Evolutionary conservation across 2,888 invertebrate genomes (phyloP).

Genomic region (Orthosia gothica): DNA sequence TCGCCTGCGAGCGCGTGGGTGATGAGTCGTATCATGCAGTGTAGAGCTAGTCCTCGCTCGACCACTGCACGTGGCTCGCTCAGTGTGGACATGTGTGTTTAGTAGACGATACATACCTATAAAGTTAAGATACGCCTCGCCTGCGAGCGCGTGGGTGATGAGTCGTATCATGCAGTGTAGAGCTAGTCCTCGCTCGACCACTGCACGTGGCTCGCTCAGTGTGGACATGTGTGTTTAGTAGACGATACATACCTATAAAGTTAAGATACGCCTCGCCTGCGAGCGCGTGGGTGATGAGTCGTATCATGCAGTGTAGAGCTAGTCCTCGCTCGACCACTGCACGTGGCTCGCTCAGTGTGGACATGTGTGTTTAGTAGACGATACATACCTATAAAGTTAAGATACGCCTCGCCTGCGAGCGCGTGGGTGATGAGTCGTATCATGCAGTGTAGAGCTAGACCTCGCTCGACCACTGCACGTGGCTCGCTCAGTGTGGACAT

Average conservation of each 20-base stretch:
- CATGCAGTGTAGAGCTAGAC: conserved; percentile 99
- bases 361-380: conserved; percentile 95
- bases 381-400: conserved; percentile 97
- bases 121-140: conserved; percentile 99
- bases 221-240: conserved; percentile 96
- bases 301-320: conserved; percentile 99
- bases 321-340: conserved; percentile 97
- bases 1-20: conserved; percentile 99
- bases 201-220: conserved; percentile 87
- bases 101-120: conserved; percentile 94
- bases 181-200: no score
- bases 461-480: conserved; percentile 96
- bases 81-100: conserved; percentile 93
- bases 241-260: conserved; percentile 95
- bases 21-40: conserved; percentile 98
- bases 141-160: conserved; percentile 98
- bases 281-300: conserved; percentile 97
- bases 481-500: conserved; percentile 96
- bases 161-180: conserved; percentile 98
- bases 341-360: conserved; percentile 93
- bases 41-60: conserved; percentile 79
- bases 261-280: conserved; percentile 99
- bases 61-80: conserved; percentile 84
- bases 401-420: conserved; percentile 99
- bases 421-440: conserved; percentile 98